Evolutionary conservation across 1,140 invertebrate species (phyloP).

Genomic region (Scaptomyza hsui): DNA sequence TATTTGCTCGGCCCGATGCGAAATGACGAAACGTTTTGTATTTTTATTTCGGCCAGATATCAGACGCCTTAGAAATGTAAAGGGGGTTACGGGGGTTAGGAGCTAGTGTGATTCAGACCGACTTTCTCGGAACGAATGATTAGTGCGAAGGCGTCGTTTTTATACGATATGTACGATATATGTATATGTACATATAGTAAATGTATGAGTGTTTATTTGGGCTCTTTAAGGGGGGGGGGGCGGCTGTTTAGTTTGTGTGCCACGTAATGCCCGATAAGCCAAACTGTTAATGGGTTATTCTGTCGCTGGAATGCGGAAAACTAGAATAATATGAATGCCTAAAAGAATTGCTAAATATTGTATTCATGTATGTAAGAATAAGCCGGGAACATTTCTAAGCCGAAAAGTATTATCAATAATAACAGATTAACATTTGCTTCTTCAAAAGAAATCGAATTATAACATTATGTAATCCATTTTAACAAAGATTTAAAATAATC

Average conservation of each 20-base stretch:
- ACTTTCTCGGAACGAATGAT: constrained; percentile 36
- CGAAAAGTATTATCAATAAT: no score
- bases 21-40: constrained; percentile 63
- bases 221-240: not conserved
- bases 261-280: constrained; percentile 16
- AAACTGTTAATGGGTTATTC: constrained; percentile 1
- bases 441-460: no score
- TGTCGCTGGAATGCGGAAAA: not conserved
- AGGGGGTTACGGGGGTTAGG: not conserved
- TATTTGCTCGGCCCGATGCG: constrained; percentile 30
- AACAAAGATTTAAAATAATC: no score
- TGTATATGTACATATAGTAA: no score
- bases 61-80: not conserved
- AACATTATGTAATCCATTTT: no score
- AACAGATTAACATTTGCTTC: no score
- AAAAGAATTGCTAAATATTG: not conserved
- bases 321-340: not conserved
- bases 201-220: not conserved
- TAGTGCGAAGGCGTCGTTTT: constrained; percentile 3
- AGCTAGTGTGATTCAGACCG: constrained; percentile 21
- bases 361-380: no score
- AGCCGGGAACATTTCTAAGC: no score
- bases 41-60: constrained; percentile 43
- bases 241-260: not conserved
- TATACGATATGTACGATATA: constrained; percentile 10